These are phyloP conservation scores for Malachius bipustulatus DNA, from an alignment of 2,888 invertebrate genomes.

Conservation along the genomic window DNA sequence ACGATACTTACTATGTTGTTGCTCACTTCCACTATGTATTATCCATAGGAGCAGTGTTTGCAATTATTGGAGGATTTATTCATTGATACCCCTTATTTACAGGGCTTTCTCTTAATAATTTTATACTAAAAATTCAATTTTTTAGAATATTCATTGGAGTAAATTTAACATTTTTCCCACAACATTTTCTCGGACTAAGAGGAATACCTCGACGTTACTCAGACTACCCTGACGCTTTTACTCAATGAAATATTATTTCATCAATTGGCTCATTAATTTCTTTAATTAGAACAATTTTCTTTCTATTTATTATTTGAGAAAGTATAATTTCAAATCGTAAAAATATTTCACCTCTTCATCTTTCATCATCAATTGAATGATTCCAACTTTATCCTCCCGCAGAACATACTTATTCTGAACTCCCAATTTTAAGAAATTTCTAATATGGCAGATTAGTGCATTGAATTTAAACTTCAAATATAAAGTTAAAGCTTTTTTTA, in stretches of 20 bases:
- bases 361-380: conserved; percentile 50
- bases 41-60: conserved; percentile 69
- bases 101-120: conserved; percentile 47
- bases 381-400: conserved; percentile 40
- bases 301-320: conserved; percentile 52
- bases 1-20: conserved; percentile 78
- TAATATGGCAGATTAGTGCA: too few species aligned
- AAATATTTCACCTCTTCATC: conserved; percentile 40
- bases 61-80: conserved; percentile 61
- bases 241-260: conserved; percentile 55
- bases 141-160: conserved; percentile 60
- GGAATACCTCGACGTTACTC: conserved; percentile 68
- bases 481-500: too few species aligned
- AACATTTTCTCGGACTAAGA: conserved; percentile 59
- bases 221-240: conserved; percentile 41
- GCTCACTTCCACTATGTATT: conserved; percentile 74
- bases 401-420: too few species aligned
- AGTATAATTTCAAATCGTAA: conserved; percentile 44
- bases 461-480: too few species aligned
- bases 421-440: too few species aligned
- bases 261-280: conserved; percentile 57
- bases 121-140: conserved; percentile 57
- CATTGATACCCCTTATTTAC: conserved; percentile 61
- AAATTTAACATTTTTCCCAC: conserved; percentile 70
- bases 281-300: conserved; percentile 43